Evolutionary conservation across 2,888 invertebrate genomes (phyloP).

Genomic region (Clivina fossor): DNA sequence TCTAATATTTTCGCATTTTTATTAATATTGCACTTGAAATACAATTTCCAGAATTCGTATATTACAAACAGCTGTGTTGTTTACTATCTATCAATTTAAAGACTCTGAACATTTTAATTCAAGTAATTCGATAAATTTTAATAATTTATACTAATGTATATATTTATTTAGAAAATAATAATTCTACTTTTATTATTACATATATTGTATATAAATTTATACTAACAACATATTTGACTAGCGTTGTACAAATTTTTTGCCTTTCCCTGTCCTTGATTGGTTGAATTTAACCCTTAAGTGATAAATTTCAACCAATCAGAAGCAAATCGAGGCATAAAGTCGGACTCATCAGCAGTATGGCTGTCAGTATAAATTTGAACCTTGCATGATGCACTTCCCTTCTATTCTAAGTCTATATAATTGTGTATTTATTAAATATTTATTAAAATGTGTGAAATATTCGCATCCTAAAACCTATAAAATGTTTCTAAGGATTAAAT

Average conservation of each 20-base stretch:
- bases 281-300: constrained; percentile 24
- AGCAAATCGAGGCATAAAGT: constrained; percentile 73
- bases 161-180: background rate
- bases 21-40: background rate
- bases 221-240: constrained; percentile 2
- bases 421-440: constrained; percentile 44
- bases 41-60: background rate
- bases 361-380: constrained; percentile 98
- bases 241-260: constrained; percentile 17
- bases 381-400: constrained; percentile 83
- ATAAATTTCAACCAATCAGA: constrained; percentile 63
- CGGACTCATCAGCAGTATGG: constrained; percentile 86
- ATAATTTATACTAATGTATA: background rate
- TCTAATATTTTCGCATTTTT: background rate
- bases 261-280: constrained; percentile 26
- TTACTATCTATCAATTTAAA: background rate
- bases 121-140: too few species aligned
- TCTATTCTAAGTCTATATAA: constrained; percentile 60
- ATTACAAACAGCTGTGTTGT: background rate
- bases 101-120: background rate
- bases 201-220: background rate
- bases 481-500: constrained; percentile 47
- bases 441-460: constrained; percentile 15
- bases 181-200: background rate
- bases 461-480: constrained; percentile 46